Evolutionary conservation across 2,113 vertebrate genomes (phyloP).

Genomic region (Dunckerocampus dactyliophorus): DNA sequence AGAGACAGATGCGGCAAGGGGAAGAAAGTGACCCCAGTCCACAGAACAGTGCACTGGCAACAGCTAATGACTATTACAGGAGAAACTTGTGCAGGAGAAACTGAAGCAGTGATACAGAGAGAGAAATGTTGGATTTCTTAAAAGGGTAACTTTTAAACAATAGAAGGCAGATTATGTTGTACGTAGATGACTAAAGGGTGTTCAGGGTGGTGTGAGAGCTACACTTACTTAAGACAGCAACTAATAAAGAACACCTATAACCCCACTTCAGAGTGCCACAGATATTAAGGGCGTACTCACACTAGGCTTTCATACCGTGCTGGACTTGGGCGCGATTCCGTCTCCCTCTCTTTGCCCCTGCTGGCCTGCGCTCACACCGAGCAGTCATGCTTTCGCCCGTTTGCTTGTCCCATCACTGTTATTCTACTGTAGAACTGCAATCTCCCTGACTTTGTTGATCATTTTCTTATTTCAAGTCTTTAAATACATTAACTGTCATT

Average conservation of each 20-base stretch:
- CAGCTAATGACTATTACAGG: neutral
- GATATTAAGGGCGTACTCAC: no score
- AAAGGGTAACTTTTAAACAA: slow-evolving; percentile 45
- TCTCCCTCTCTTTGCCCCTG: neutral
- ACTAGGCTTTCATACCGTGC: no score
- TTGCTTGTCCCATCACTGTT: no score
- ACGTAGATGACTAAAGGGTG: slow-evolving; percentile 38
- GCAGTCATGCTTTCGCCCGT: no score
- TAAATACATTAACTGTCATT: no score
- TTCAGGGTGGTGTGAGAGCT: slow-evolving; percentile 39
- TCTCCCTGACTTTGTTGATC: no score
- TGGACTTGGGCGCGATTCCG: no score
- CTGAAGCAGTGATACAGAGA: neutral
- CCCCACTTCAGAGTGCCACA: slow-evolving; percentile 40
- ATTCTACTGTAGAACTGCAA: no score
- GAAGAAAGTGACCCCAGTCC: neutral
- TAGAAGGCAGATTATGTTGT: slow-evolving; percentile 36
- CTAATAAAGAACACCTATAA: slow-evolving; percentile 61
- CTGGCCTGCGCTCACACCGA: no score
- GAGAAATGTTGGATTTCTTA: slow-evolving; percentile 29
- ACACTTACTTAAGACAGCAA: slow-evolving; percentile 45
- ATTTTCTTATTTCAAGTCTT: no score
- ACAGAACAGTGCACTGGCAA: neutral
- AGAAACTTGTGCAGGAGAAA: neutral
- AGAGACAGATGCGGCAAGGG: slow-evolving; percentile 36